A percentile compares a stretch with the other conserved stretches of the same genome.
phyloP scores from a whole-genome alignment of 2,113 vertebrate species.

The Dipodomys spectabilis region DNA sequence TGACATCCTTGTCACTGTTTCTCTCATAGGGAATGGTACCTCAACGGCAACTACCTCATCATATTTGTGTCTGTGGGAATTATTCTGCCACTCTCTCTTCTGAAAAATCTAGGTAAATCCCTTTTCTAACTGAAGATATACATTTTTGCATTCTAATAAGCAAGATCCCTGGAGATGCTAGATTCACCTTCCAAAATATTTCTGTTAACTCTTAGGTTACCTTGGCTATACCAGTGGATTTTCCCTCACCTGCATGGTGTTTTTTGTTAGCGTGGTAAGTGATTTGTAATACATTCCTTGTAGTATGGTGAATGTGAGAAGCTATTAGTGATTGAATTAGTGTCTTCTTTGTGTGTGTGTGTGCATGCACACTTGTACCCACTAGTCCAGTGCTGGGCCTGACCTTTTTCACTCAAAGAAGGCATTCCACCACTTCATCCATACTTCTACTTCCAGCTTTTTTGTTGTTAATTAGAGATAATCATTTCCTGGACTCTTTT shows the following conservation, averaged over 20 bases:
- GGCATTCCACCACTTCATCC: no score
- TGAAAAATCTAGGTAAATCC: constrained; percentile 96
- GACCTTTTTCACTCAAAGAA: no score
- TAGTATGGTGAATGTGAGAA: neutral
- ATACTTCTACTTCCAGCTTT: no score
- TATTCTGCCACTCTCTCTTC: constrained; percentile 96
- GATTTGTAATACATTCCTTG: constrained; percentile 4
- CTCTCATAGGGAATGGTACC: constrained; percentile 94
- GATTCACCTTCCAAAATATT: constrained; percentile 71
- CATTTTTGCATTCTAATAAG: constrained; percentile 48
- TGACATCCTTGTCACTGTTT: constrained; percentile 39
- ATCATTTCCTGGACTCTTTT: no score
- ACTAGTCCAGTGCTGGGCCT: no score
- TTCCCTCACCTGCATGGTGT: constrained; percentile 98
- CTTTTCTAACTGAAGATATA: neutral
- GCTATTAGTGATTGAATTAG: neutral
- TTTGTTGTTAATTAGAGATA: no score
- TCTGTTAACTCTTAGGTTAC: constrained; percentile 90
- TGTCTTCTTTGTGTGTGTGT: neutral
- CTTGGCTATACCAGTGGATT: constrained; percentile 98
- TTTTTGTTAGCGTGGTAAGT: constrained; percentile 97
- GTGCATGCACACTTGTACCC: no score
- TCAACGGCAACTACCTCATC: constrained; percentile 97
- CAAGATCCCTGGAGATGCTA: constrained; percentile 37
- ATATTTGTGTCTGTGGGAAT: constrained; percentile 94